Percentiles rank a stretch among this genome's conserved stretches.
These are phyloP conservation scores for Sternotherus odoratus DNA, from an alignment of 2,797 vertebrate species.

Conservation along the genomic window DNA sequence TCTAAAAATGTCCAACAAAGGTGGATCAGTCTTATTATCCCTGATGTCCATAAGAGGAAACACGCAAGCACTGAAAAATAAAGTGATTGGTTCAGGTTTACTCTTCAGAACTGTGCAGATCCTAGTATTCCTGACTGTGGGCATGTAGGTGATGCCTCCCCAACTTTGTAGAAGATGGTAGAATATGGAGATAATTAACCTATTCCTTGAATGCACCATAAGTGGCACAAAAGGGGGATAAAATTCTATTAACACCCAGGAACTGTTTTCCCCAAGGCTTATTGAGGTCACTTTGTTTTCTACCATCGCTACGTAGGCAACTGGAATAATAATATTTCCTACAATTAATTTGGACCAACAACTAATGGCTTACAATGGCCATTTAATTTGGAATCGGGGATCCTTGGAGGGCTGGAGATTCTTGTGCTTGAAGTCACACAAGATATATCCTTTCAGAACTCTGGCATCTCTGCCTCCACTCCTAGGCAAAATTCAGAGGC, in stretches of 20 bases:
- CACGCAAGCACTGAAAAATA: neutral
- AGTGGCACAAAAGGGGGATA: neutral
- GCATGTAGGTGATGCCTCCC: neutral
- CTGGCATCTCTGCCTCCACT: neutral
- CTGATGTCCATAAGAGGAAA: neutral
- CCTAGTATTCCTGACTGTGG: neutral
- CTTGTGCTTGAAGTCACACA: neutral
- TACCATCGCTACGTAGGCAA: neutral
- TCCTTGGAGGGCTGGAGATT: neutral
- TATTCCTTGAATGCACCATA: neutral
- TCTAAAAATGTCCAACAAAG: neutral
- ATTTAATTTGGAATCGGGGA: neutral
- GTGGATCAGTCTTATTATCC: neutral
- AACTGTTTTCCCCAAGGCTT: neutral
- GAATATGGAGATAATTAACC: neutral
- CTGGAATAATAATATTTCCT: neutral
- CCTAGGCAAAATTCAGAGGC: neutral
- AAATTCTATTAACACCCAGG: neutral
- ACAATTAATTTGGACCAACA: neutral
- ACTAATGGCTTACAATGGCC: neutral
- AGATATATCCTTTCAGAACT: neutral
- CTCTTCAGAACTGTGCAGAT: neutral
- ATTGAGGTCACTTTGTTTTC: slow-evolving; percentile 10
- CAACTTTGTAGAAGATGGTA: neutral
- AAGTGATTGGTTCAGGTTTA: neutral